Evolutionary conservation across 2,113 vertebrate species (phyloP).

Genomic region (Dascyllus trimaculatus): DNA sequence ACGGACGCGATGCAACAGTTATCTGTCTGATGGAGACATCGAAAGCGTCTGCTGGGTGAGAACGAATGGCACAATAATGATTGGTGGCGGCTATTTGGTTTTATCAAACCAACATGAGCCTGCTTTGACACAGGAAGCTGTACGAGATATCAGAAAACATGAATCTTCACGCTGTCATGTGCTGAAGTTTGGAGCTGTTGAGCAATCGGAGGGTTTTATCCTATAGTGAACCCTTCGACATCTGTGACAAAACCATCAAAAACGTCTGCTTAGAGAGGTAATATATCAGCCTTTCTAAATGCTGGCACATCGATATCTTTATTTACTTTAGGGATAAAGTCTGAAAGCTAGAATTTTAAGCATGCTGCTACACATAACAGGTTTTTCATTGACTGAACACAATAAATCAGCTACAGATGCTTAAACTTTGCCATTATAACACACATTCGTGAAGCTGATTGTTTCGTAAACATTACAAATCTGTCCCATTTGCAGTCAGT

Average conservation of each 20-base stretch:
- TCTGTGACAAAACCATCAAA: not conserved
- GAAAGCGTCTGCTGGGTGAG: not conserved
- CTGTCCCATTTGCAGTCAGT: not conserved
- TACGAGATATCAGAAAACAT: constrained; percentile 10
- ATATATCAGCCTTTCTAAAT: too few species aligned
- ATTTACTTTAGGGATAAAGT: constrained; percentile 7
- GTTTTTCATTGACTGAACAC: not conserved
- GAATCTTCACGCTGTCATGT: not conserved
- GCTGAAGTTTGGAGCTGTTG: not conserved
- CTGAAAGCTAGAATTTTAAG: not conserved
- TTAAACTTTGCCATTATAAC: not conserved
- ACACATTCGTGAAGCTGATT: not conserved
- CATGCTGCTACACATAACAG: not conserved
- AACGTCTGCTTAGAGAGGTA: too few species aligned
- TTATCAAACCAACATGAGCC: not conserved
- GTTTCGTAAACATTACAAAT: not conserved
- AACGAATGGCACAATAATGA: not conserved
- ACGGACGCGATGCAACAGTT: not conserved
- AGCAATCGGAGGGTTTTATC: not conserved
- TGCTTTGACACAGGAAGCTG: constrained; percentile 37
- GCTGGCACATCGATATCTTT: not conserved
- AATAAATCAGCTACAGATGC: not conserved
- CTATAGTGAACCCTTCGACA: not conserved
- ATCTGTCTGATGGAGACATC: not conserved
- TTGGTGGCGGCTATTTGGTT: not conserved